These are phyloP conservation scores for Rambutsinella grinnellia DNA, from an alignment of 2,888 invertebrate species.

Conservation along the genomic window DNA sequence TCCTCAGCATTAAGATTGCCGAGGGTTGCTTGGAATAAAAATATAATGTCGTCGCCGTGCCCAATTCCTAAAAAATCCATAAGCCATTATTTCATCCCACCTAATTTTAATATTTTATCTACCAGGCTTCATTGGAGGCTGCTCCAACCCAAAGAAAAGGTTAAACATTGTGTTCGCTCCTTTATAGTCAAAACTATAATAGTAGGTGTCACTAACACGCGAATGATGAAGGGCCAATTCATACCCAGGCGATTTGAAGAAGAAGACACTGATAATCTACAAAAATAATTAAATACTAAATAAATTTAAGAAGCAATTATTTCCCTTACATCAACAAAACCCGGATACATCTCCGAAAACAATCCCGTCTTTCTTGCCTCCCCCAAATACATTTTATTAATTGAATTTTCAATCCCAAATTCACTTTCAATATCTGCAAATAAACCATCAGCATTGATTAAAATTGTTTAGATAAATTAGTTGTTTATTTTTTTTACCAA, in stretches of 20 bases:
- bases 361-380: conserved; percentile 68
- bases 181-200: conserved; percentile 72
- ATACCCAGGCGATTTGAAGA: conserved; percentile 71
- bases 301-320: conserved; percentile 33
- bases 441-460: background rate
- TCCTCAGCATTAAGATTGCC: conserved; percentile 59
- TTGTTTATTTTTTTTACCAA: conserved; percentile 44
- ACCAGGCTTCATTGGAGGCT: conserved; percentile 51
- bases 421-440: conserved; percentile 24
- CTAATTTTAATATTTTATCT: background rate
- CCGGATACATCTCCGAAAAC: conserved; percentile 70
- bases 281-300: conserved; percentile 21
- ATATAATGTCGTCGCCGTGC: conserved; percentile 76
- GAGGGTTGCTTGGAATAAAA: conserved; percentile 70
- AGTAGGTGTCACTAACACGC: conserved; percentile 68
- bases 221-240: conserved; percentile 69
- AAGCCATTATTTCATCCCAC: background rate
- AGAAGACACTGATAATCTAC: conserved; percentile 71
- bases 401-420: conserved; percentile 69
- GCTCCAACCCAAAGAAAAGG: conserved; percentile 26
- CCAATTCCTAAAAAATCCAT: conserved; percentile 70
- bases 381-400: conserved; percentile 70
- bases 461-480: background rate
- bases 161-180: conserved; percentile 69
- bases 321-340: conserved; percentile 73